Evolutionary conservation across 2,113 vertebrate species (phyloP).

Genomic region (Girardinichthys multiradiatus): DNA sequence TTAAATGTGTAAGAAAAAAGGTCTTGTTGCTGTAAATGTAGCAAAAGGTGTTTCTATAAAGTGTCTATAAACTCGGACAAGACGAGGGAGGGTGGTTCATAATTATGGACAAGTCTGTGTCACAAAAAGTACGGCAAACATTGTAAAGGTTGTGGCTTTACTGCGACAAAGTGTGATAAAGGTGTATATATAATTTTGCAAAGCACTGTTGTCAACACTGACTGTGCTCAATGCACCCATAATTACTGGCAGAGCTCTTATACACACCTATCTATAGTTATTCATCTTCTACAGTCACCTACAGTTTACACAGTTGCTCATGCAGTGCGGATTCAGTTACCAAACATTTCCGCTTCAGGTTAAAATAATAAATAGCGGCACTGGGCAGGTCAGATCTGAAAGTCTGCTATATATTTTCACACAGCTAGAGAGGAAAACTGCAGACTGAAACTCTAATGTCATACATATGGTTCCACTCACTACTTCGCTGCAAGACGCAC

Average conservation of each 20-base stretch:
- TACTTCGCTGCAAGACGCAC: slow-evolving; percentile 43
- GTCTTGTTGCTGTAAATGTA: too few relatives aligned
- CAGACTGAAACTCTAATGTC: slow-evolving; percentile 64
- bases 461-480: slow-evolving; percentile 73
- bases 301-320: slow-evolving; percentile 39
- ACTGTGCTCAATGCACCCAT: background rate
- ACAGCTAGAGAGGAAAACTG: slow-evolving; percentile 52
- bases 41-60: too few relatives aligned
- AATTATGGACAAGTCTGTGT: background rate
- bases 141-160: background rate
- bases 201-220: background rate
- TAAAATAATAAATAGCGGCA: slow-evolving; percentile 77
- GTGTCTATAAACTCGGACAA: too few relatives aligned
- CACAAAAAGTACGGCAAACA: background rate
- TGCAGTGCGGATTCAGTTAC: slow-evolving; percentile 68
- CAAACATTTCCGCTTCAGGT: slow-evolving; percentile 72
- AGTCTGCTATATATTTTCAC: slow-evolving; percentile 68
- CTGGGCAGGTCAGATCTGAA: slow-evolving; percentile 62
- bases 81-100: too few relatives aligned
- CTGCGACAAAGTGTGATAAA: background rate
- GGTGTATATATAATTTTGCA: background rate
- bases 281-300: slow-evolving; percentile 34
- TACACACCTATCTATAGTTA: slow-evolving; percentile 34
- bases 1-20: too few relatives aligned
- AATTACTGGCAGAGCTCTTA: background rate